Evolutionary conservation across 1,140 invertebrate genomes (phyloP), one percentile per base, ranked within the genome.

Genomic region (Halyomorpha halys): DNA sequence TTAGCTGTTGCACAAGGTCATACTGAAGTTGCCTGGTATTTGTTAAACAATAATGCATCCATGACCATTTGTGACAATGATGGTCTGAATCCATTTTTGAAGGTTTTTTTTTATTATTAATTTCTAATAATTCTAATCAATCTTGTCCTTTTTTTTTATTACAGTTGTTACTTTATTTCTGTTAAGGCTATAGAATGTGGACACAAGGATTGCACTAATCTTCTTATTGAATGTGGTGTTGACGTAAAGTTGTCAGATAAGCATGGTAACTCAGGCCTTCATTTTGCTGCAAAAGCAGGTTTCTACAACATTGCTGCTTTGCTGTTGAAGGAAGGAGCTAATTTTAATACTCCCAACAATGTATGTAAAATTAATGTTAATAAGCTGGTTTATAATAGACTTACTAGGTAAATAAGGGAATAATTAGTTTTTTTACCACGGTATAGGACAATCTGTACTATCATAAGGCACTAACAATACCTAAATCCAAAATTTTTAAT

Each of bases 161-260:
- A 5, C 49, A 61, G 11, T 21, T 21, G 2, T 8, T 15, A 25
- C 49, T 44, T 49, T 45, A 4, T 54, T 1, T 60, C 14, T 23
- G 66, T 68, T n/a, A 66, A 73, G 71, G 72, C 72, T 54, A 64
- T 73, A 21, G 72, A 73, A 63, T 73, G 72, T 68, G 76, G 76
- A 0, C 69, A 74, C 60, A 72, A 74, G 18, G 78, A 79, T 39
- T 78, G 84, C 27, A 78, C 82, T 1, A 74, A 78, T 56, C 66
- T 82, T 30, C 72, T 87, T 39, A 71, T 87, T 11, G 76, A 82
- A 54, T 73, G 76, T 19, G 80, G 80, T 44, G 77, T 79, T 25
- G 78, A 82, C 70, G 72, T 83, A 21, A 81, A 83, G 69, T 74
- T 75, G 18, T 72, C 78, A 16, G 81, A 83, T 70, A 73, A 76